phyloP scores from a whole-genome alignment of 1,140 invertebrate species.

The Lerema accius region DNA sequence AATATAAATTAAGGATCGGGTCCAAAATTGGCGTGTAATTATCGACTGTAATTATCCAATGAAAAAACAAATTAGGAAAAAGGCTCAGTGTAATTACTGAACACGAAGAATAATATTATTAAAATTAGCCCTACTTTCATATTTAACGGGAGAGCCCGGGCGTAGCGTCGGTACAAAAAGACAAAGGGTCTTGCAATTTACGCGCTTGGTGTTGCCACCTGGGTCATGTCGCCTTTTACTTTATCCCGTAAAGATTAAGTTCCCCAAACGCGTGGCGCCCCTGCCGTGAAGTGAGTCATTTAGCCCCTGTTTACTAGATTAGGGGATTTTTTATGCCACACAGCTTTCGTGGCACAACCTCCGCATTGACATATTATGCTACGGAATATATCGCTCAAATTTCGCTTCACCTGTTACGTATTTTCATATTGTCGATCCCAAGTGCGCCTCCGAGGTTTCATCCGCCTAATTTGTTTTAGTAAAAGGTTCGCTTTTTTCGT shows the following conservation, averaged over 20 bases:
- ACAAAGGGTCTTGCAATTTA: constrained; percentile 68
- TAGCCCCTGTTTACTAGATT: constrained; percentile 80
- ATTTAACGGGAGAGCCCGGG: constrained; percentile 62
- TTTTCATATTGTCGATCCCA: constrained; percentile 18
- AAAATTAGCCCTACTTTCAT: constrained; percentile 63
- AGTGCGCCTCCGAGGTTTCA: constrained; percentile 11
- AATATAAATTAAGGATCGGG: not conserved
- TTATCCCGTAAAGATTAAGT: constrained; percentile 80
- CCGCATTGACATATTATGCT: constrained; percentile 24
- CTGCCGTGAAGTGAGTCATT: constrained; percentile 77
- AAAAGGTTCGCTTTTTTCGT: constrained; percentile 6
- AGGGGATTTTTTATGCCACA: constrained; percentile 78
- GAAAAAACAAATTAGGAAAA: constrained; percentile 15
- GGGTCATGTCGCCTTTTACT: constrained; percentile 81
- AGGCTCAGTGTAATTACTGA: constrained; percentile 25
- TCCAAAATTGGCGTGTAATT: not conserved
- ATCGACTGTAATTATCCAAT: constrained; percentile 1
- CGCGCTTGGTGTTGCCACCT: constrained; percentile 68
- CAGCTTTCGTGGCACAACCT: constrained; percentile 49
- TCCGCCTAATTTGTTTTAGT: constrained; percentile 17
- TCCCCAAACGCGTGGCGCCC: constrained; percentile 70
- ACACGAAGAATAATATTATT: constrained; percentile 51
- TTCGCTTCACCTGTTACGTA: constrained; percentile 28
- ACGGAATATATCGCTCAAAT: constrained; percentile 14
- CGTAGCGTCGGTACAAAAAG: constrained; percentile 56